phyloP scores from a whole-genome alignment of 2,888 invertebrate genomes.

The Encarsia formosa region DNA sequence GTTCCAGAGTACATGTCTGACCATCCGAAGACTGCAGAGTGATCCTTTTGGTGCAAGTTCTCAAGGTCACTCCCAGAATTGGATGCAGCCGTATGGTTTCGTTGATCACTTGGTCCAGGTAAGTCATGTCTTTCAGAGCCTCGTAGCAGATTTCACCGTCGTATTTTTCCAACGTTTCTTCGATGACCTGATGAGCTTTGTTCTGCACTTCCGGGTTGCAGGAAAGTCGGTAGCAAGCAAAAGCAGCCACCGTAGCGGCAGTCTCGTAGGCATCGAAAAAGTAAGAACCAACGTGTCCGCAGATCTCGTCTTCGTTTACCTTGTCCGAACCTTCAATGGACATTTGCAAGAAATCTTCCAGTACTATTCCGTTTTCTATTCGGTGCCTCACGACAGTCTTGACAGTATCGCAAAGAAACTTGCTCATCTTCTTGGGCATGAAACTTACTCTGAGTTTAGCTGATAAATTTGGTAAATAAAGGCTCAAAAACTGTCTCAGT shows the following conservation, averaged over 20 bases:
- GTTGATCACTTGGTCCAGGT: slow-evolving; percentile 53
- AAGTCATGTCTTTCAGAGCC: slow-evolving; percentile 52
- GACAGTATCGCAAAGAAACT: slow-evolving; percentile 34
- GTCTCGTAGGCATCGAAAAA: slow-evolving; percentile 57
- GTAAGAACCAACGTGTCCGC: slow-evolving; percentile 43
- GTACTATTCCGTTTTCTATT: slow-evolving; percentile 33
- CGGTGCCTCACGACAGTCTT: slow-evolving; percentile 32
- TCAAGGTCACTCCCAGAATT: slow-evolving; percentile 19
- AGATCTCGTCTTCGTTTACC: background rate
- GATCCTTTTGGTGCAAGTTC: slow-evolving; percentile 27
- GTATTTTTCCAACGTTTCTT: slow-evolving; percentile 38
- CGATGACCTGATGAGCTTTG: slow-evolving; percentile 51
- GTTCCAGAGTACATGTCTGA: slow-evolving; percentile 28
- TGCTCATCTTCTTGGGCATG: slow-evolving; percentile 28
- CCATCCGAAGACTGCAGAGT: slow-evolving; percentile 33
- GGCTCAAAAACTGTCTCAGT: slow-evolving; percentile 11
- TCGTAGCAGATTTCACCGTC: slow-evolving; percentile 51
- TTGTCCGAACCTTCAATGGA: slow-evolving; percentile 38
- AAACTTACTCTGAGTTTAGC: slow-evolving; percentile 22
- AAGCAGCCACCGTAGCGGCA: slow-evolving; percentile 52
- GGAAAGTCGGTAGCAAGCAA: slow-evolving; percentile 52
- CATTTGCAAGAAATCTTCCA: slow-evolving; percentile 51
- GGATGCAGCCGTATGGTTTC: slow-evolving; percentile 36
- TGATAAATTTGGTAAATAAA: slow-evolving; percentile 29
- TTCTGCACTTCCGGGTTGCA: slow-evolving; percentile 51